Evolutionary conservation across 2,888 invertebrate genomes (phyloP), one percentile per base, ranked within the genome.

Genomic region (Myopa testacea): DNA sequence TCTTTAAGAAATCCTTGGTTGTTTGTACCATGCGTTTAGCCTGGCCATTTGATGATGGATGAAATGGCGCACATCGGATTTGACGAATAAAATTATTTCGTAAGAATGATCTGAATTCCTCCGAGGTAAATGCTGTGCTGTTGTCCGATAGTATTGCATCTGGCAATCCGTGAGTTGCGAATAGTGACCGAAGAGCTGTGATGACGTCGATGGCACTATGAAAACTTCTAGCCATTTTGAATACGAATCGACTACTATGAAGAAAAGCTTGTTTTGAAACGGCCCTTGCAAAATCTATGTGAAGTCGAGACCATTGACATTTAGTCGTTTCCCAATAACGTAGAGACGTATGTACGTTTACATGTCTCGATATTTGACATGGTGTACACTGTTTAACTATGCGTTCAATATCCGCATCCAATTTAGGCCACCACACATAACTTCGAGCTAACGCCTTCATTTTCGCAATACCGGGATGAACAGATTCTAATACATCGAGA

Each of bases 121-220:
- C 76, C 19, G 78, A 79, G 19, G 79, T 79, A 37, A 80, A 80
- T 12, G 79, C 78, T 40, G 81, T 77, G 4, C 79, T 76, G 45
- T 80, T 78, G 60, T 78, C 79, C 1, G 78, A 79, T n/a, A 78
- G 76, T 34, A 78, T 76, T 7, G 70, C 71, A 65, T 78, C 81
- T 14, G 77, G 76, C 58, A 78, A n/a, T 4, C 75, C 78, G 69
- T 78, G 79, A 6, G 78, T 78, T 4, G 78, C 78, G 67, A 78
- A 80, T 2, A 79, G 26, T 14, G 75, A 19, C 6, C 71, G 75
- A 65, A 77, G 72, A n/a, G 72, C 63, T 52, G 68, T 65, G 76
- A 52, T 26, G 78, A 79, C 4, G n/a, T n/a, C n/a, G n/a, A n/a
- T n/a, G n/a, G n/a, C n/a, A n/a, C n/a, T n/a, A n/a, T n/a, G n/a